Evolutionary conservation across 2,888 invertebrate species (phyloP), one percentile per base, ranked within the genome.

Genomic region (Drosophila monieri): DNA sequence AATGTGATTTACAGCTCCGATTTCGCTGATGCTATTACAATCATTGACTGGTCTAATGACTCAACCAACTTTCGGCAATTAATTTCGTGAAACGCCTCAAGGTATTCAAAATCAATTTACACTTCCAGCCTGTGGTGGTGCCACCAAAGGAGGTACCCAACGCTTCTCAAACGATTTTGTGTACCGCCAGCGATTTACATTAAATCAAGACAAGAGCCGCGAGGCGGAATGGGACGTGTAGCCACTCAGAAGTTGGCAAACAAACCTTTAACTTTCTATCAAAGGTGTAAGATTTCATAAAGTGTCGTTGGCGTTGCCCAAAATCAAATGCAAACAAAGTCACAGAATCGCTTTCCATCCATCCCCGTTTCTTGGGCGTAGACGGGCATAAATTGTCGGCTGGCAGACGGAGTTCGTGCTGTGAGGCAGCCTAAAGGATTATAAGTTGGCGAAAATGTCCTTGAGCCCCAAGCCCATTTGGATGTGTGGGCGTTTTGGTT

Each of bases 311-410:
- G 74, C 74, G 70, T 67, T 44, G 58, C 78, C 76, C 71, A 59
- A 85, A 81, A 78, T 80, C 86, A 77, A 83, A 78, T 66, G 84
- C 84, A 85, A 83, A 84, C 81, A 81, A 39, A 76, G 71, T 66
- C 53, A 61, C 58, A 51, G 56, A 66, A 52, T 65, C 59, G 57
- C 56, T 74, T 60, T 53, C 39, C 12, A 3, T 32, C 32, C 18
- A 2, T 30, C 25, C 23, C 25, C 25, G 41, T 15, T 58, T 43
- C 53, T 51, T 64, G 74, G 77, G 78, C 77, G 80, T 83, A 77
- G 75, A 74, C 74, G 61, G 70, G 78, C 85, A 80, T 80, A 81
- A 77, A 81, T 81, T 85, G 56, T 15, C 39, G 58, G 52, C 73
- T 32, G 23, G 65, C 53, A 54, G 60, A 59, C 61, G 64, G 64